Evolutionary conservation across 2,113 vertebrate species (phyloP).

Genomic region (Plecotus auritus): DNA sequence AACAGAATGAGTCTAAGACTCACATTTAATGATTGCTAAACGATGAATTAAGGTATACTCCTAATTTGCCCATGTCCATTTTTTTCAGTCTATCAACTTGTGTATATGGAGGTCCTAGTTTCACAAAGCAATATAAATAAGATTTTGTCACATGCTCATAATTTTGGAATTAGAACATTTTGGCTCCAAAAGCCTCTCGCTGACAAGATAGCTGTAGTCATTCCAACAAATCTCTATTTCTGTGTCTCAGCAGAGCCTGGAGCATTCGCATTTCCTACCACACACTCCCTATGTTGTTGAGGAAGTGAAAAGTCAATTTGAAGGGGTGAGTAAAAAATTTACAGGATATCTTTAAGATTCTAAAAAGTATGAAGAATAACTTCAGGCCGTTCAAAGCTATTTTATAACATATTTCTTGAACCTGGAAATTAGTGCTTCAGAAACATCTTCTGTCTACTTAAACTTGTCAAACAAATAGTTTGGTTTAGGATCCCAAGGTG

Average conservation of each 20-base stretch:
- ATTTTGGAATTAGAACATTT: conserved; percentile 67
- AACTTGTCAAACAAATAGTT: background rate
- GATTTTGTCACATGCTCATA: conserved; percentile 64
- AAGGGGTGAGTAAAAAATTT: conserved; percentile 54
- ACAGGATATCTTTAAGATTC: conserved; percentile 35
- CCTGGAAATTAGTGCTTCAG: background rate
- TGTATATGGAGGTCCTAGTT: background rate
- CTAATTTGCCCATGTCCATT: background rate
- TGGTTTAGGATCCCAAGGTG: background rate
- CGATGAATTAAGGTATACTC: conserved; percentile 1
- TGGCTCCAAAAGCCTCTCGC: conserved; percentile 55
- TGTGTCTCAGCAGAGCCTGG: conserved; percentile 61
- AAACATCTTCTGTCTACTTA: conserved; percentile 12
- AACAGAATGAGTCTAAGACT: conserved; percentile 24
- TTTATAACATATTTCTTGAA: conserved; percentile 7
- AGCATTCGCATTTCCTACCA: conserved; percentile 68
- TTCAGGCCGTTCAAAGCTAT: conserved; percentile 31
- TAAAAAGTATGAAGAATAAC: conserved; percentile 47
- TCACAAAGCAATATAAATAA: conserved; percentile 39
- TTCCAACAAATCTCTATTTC: conserved; percentile 73
- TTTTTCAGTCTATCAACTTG: conserved; percentile 15
- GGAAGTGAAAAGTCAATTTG: conserved; percentile 67
- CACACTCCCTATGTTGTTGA: conserved; percentile 50
- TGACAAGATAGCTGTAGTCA: conserved; percentile 75
- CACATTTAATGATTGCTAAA: background rate